Evolutionary conservation across 2,888 invertebrate species (phyloP), one percentile per base, ranked within the genome.

Genomic region (Nemotelus pantherinus): DNA sequence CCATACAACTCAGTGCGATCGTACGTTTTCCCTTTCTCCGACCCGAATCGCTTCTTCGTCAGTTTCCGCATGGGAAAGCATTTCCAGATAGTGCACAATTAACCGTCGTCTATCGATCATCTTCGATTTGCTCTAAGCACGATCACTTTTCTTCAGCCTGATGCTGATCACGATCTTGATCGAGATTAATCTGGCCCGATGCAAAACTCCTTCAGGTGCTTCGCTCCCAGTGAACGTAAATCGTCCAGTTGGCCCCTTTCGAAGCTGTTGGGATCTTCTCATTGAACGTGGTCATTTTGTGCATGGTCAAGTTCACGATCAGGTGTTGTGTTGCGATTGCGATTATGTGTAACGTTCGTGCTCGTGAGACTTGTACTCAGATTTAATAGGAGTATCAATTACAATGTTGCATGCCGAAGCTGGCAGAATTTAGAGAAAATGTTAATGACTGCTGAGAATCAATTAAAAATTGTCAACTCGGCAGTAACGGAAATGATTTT

Each of bases 301-400:
- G 45, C 68, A 68, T 68, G 68, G 68, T 68, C 68, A 68, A 68
- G 68, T 68, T 68, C 68, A 68, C 68, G 68, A 68, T 68, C 48
- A 68, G 50, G 68, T 68, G 68, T 68, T 25, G 25, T 25, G 25
- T 1, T 25, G 25, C n/a, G 25, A n/a, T 58, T 58, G n/a, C 57
- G 10, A 25, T 57, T 25, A 10, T 53, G 53, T 25, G 25, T 25
- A 25, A 25, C 25, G 25, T 25, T 25, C 25, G 25, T 25, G 25
- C 25, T 25, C 25, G 25, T 25, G 25, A 25, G 25, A 25, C 25
- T 25, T 25, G 25, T 25, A 25, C 25, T 25, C 25, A 25, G 25
- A 25, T 25, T 1, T 25, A 25, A 25, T 25, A 25, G 25, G 25
- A 25, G 25, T 25, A 25, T 25, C 25, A 25, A 25, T 25, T 25